These are phyloP conservation scores for Podarcis cretensis DNA, from an alignment of 2,113 vertebrate genomes.

Conservation along the genomic window DNA sequence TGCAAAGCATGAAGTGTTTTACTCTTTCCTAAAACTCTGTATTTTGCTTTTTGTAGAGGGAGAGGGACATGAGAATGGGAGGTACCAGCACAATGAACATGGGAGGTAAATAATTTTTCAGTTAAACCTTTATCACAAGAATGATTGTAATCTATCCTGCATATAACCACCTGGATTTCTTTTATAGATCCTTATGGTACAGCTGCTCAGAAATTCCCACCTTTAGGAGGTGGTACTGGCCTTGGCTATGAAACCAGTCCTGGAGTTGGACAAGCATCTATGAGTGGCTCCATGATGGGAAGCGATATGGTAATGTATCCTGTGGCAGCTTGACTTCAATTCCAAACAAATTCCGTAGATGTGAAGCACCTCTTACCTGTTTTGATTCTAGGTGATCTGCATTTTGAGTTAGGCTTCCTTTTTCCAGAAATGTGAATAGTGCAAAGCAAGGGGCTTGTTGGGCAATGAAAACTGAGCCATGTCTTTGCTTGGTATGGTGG, in stretches of 20 bases:
- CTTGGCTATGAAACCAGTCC: conserved; percentile 94
- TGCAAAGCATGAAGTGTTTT: background rate
- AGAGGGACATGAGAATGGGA: conserved; percentile 95
- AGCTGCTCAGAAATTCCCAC: conserved; percentile 90
- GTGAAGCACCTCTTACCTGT: conserved; percentile 43
- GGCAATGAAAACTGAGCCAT: conserved; percentile 67
- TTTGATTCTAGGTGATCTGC: conserved; percentile 43
- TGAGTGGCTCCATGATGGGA: conserved; percentile 90
- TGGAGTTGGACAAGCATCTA: conserved; percentile 87
- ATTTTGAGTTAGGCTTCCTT: conserved; percentile 58
- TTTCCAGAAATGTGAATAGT: conserved; percentile 58
- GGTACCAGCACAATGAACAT: conserved; percentile 88
- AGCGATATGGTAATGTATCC: conserved; percentile 99
- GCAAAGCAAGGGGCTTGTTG: conserved; percentile 55
- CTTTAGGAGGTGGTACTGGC: conserved; percentile 84
- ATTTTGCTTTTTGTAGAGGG: conserved; percentile 79
- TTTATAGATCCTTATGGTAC: conserved; percentile 88
- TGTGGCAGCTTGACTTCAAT: conserved; percentile 72
- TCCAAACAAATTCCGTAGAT: conserved; percentile 58
- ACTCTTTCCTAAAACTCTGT: conserved; percentile 13
- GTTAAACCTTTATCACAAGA: background rate
- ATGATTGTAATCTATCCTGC: background rate
- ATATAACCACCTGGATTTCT: conserved; percentile 48
- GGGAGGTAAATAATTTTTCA: conserved; percentile 82
- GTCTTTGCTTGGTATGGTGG: conserved; percentile 61